Percentiles rank a stretch among this genome's conserved stretches.
These are phyloP conservation scores for Arrhopalites spinosus DNA, from an alignment of 2,888 invertebrate species.

Conservation along the genomic window DNA sequence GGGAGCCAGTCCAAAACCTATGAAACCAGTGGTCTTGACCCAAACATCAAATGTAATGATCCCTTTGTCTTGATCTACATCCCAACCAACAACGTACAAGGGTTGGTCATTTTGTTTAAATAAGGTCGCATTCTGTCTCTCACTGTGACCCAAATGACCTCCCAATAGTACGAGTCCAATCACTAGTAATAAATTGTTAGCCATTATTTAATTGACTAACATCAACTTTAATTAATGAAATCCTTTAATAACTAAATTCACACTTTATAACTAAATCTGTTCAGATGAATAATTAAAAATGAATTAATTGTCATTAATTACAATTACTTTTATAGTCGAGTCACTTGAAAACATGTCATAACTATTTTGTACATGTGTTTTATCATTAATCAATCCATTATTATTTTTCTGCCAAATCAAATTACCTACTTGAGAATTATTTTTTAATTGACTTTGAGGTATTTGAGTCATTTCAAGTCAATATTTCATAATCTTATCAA, in stretches of 20 bases:
- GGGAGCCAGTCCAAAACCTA: conserved; percentile 11
- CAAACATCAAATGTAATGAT: conserved; percentile 1
- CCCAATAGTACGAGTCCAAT: neutral
- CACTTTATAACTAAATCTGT: neutral
- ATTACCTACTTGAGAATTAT: too few species aligned
- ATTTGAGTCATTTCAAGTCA: too few species aligned
- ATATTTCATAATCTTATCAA: too few species aligned
- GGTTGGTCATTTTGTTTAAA: neutral
- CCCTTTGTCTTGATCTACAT: neutral
- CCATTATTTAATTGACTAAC: neutral
- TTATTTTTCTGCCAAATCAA: too few species aligned
- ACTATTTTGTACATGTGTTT: too few species aligned
- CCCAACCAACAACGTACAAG: neutral
- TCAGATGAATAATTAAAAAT: neutral
- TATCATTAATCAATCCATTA: too few species aligned
- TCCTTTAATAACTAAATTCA: neutral
- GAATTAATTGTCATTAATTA: too few species aligned
- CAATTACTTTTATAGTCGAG: too few species aligned
- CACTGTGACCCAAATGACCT: neutral
- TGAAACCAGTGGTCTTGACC: conserved; percentile 3
- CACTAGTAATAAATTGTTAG: neutral
- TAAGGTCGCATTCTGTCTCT: neutral
- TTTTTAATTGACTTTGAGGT: too few species aligned
- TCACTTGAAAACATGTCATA: too few species aligned
- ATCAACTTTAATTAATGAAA: neutral